Conservation (phyloP, 2,113 vertebrate species). For the Laticauda laticaudata region DNA sequence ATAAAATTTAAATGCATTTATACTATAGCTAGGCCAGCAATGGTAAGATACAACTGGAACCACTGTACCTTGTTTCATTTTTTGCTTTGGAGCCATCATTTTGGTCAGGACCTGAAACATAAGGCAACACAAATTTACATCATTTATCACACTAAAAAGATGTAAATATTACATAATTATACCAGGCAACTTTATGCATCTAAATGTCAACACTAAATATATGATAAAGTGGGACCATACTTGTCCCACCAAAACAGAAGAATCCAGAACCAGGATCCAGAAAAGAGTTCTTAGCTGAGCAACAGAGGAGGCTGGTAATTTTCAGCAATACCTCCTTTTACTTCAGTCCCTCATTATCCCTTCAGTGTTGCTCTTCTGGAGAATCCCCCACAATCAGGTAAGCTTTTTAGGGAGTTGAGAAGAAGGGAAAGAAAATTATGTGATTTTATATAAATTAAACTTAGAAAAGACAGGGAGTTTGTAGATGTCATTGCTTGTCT, state of each 20-base stretch:
- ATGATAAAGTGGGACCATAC: background rate
- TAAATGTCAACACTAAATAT: background rate
- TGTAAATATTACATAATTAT: background rate
- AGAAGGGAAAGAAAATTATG: background rate
- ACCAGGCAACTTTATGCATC: background rate
- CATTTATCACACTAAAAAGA: background rate
- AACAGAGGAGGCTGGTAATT: background rate
- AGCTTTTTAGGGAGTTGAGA: background rate
- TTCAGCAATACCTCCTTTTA: background rate
- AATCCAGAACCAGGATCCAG: background rate
- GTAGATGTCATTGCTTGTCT: background rate
- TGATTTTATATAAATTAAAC: background rate
- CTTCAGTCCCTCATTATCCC: background rate
- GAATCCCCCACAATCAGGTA: background rate
- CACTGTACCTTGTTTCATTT: conserved; percentile 74
- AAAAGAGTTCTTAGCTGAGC: background rate
- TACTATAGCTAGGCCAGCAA: background rate
- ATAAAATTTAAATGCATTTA: background rate
- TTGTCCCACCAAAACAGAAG: background rate
- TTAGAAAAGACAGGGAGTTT: background rate
- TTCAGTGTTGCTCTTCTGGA: background rate
- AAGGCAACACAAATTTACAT: conserved; percentile 25
- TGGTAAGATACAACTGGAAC: background rate
- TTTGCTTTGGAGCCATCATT: conserved; percentile 78
- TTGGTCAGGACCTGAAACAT: conserved; percentile 74